A percentile compares a stretch with the other conserved stretches of the same genome.
Conservation (phyloP, 1,140 invertebrate species). For the Drosophila obscura region DNA sequence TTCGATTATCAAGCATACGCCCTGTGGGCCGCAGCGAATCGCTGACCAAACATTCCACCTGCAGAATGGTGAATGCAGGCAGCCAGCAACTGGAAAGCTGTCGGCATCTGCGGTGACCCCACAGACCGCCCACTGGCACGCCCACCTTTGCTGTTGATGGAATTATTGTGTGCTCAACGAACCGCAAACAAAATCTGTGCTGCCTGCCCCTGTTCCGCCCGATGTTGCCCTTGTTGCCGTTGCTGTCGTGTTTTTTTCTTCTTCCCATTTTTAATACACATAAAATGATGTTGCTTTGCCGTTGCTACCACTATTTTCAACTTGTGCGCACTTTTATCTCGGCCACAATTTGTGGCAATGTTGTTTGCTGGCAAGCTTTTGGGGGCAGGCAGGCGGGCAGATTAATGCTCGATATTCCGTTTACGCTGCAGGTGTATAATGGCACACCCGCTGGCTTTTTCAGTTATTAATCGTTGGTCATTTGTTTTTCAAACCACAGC, state of each 20-base stretch:
- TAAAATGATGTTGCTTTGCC: constrained; percentile 32
- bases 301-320: constrained; percentile 57
- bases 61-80: neutral
- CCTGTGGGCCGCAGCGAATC: constrained; percentile 27
- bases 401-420: constrained; percentile 59
- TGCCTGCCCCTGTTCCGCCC: constrained; percentile 12
- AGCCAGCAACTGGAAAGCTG: constrained; percentile 27
- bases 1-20: constrained; percentile 61
- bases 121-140: neutral
- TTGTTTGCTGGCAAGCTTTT: constrained; percentile 1
- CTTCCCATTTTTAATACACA: constrained; percentile 62
- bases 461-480: constrained; percentile 39
- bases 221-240: constrained; percentile 24
- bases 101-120: constrained; percentile 6
- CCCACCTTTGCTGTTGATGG: constrained; percentile 59
- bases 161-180: constrained; percentile 80
- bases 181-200: constrained; percentile 74
- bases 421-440: constrained; percentile 54
- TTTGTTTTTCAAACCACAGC: constrained; percentile 28
- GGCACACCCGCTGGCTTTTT: constrained; percentile 38
- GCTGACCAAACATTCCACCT: constrained; percentile 25
- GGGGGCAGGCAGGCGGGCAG: constrained; percentile 3
- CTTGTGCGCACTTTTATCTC: constrained; percentile 62
- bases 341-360: constrained; percentile 37
- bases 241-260: constrained; percentile 28